Evolutionary conservation across 1,140 invertebrate genomes (phyloP).

Genomic region (Zaprionus camerounensis): DNA sequence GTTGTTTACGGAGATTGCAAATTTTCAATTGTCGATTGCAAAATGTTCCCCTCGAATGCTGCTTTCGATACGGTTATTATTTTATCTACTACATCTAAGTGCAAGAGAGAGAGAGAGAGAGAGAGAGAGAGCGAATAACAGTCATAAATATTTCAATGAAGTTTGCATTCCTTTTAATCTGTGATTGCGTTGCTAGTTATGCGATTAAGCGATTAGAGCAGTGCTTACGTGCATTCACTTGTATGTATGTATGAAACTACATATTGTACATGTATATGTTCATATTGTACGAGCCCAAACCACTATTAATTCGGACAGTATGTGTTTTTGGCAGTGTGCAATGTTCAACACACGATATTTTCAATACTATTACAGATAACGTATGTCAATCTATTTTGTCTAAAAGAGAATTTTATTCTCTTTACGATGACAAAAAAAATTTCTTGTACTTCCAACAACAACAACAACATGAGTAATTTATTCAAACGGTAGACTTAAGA

Average conservation of each 20-base stretch:
- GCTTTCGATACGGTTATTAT: slow-evolving; percentile 45
- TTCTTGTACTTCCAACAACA: too few relatives aligned
- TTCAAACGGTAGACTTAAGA: too few relatives aligned
- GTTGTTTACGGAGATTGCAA: slow-evolving; percentile 35
- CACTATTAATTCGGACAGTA: too few relatives aligned
- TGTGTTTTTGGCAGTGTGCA: too few relatives aligned
- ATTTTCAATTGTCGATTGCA: slow-evolving; percentile 49
- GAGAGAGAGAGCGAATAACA: neutral
- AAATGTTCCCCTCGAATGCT: slow-evolving; percentile 39
- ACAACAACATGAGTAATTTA: too few relatives aligned
- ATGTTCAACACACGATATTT: too few relatives aligned
- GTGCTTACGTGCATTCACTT: slow-evolving; percentile 11
- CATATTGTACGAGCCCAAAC: too few relatives aligned
- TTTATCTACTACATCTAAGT: slow-evolving; percentile 12
- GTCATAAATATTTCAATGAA: slow-evolving; percentile 60
- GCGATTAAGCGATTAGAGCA: slow-evolving; percentile 54
- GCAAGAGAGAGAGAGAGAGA: neutral
- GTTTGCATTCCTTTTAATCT: slow-evolving; percentile 63
- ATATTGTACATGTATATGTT: neutral
- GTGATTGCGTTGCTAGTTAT: slow-evolving; percentile 48
- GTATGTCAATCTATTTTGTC: too few relatives aligned
- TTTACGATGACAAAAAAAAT: too few relatives aligned
- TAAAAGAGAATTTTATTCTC: too few relatives aligned
- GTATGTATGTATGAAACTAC: neutral
- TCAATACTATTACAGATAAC: too few relatives aligned